Evolutionary conservation across 1,140 invertebrate species (phyloP).

Genomic region (Wasmannia auropunctata): DNA sequence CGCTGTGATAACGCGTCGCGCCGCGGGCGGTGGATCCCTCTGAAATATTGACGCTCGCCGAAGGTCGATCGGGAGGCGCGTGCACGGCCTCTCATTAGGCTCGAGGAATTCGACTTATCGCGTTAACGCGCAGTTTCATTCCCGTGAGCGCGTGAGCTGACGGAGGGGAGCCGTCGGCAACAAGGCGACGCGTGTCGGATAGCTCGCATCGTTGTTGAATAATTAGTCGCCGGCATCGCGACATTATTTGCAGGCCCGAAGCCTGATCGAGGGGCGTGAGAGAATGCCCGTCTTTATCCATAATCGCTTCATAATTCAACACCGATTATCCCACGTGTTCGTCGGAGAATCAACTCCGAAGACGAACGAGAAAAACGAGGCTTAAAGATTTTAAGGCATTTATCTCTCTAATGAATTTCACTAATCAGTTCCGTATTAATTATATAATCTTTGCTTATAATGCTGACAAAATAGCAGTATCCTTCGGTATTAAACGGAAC

Average conservation of each 20-base stretch:
- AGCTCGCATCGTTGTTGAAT: slow-evolving; percentile 41
- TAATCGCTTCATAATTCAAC: slow-evolving; percentile 7
- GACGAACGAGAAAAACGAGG: neutral
- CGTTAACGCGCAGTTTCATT: slow-evolving; percentile 62
- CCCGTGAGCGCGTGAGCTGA: neutral
- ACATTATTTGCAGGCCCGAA: slow-evolving; percentile 47
- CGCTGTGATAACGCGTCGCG: slow-evolving; percentile 59
- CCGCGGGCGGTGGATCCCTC: slow-evolving; percentile 5
- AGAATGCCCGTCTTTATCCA: neutral
- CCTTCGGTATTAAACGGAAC: neutral
- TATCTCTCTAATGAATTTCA: too few species aligned
- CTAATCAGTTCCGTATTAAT: neutral
- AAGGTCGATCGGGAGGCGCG: slow-evolving; percentile 43
- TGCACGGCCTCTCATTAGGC: slow-evolving; percentile 56
- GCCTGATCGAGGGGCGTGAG: neutral
- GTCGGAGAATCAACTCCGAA: neutral
- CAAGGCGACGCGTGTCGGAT: slow-evolving; percentile 47
- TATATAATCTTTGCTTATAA: neutral
- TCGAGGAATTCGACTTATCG: slow-evolving; percentile 67
- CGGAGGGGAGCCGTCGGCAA: neutral
- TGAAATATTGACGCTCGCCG: slow-evolving; percentile 55
- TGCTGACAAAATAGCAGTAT: neutral
- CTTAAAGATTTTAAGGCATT: neutral
- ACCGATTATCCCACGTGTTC: neutral
- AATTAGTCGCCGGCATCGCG: slow-evolving; percentile 18